Base-by-base conservation (phyloP, 2,797 vertebrate genomes). In the Salmo trutta region DNA sequence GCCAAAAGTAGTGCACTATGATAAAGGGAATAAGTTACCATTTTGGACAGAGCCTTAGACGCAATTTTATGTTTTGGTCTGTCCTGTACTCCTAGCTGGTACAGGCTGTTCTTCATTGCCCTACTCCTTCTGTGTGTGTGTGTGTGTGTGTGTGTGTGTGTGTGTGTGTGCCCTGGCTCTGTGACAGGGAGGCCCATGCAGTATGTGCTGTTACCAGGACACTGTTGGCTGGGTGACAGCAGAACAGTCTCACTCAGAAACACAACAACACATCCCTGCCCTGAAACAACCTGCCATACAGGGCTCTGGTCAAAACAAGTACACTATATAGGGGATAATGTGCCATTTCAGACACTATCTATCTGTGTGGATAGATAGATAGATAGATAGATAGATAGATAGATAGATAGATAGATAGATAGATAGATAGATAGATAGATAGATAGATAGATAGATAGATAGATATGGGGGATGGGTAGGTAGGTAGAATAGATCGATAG, bases 121-220 rank as follows among this genome's bases (percentile, higher is more conserved):
- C 19, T 6, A 8, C 56, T n/a, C 19, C 17, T n/a, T 56, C 17
- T 53, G 52, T 56, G 56, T n/a, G 12, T 29, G 0, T 29, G 24
- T 15, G 17, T 4, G n/a, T 51, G 47, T 53, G 52, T 6, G 52
- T 73, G 10, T 56, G n/a, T 73, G 51, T 29, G 47, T 17, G 21
- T 54, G 74, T 16, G 66, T n/a, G 65, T 56, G 75, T 69, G 54
- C 27, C 47, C 12, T 31, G 19, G 27, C 29, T 36, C 16, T 21
- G 36, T 64, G 27, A 56, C 29, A 17, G 53, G 7, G 41, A 41
- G 2, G 41, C 8, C 27, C 64, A 14, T 29, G 10, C 24, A 15
- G 62, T 65, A 27, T 79, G 84, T 81, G 82, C 78, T 1, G 72
- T 88, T 88, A 91, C 88, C 83, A 81, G 79, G 74, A 86, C 83